Evolutionary conservation across 37 sponge, comb jelly and placozoan species (phyloP).

Genomic region (Agelas oroides): DNA sequence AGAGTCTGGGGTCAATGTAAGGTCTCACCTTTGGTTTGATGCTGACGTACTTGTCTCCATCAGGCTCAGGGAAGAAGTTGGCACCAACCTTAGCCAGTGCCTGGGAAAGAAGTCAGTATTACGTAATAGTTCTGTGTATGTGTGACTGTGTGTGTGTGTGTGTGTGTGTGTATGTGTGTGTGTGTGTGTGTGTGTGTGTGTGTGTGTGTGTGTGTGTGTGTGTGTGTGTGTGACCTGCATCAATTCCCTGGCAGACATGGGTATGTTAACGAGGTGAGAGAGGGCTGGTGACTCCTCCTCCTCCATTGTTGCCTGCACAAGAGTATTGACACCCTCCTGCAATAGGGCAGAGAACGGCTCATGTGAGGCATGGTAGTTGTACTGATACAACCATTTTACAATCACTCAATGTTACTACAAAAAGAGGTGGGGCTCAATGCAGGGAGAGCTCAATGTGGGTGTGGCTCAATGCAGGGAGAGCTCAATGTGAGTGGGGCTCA

Average conservation of each 20-base stretch:
- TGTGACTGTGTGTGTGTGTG: background rate
- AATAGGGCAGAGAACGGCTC: background rate
- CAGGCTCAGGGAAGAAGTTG: constrained; percentile 75
- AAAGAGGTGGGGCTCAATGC: too few species aligned
- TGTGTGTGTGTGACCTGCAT: constrained; percentile 31
- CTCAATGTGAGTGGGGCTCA: too few species aligned
- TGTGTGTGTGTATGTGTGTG: background rate
- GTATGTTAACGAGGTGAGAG: constrained; percentile 40
- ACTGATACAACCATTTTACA: too few species aligned
- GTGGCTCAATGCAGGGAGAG: too few species aligned
- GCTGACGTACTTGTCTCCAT: constrained; percentile 74
- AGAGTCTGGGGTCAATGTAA: too few species aligned
- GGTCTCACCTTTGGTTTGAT: constrained; percentile 53
- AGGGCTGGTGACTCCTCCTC: constrained; percentile 24
- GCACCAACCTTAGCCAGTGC: constrained; percentile 54
- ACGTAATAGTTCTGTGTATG: too few species aligned
- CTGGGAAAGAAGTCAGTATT: constrained; percentile 32
- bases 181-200: background rate
- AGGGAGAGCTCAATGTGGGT: too few species aligned
- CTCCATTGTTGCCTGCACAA: constrained; percentile 6
- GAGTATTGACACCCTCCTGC: constrained; percentile 35
- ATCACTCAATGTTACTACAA: too few species aligned
- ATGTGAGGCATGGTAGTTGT: too few species aligned
- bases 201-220: background rate
- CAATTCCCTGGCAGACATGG: constrained; percentile 48